Evolutionary conservation across 1,140 invertebrate species (phyloP), one percentile per base, ranked within the genome.

Genomic region (Drosophila suzukii): DNA sequence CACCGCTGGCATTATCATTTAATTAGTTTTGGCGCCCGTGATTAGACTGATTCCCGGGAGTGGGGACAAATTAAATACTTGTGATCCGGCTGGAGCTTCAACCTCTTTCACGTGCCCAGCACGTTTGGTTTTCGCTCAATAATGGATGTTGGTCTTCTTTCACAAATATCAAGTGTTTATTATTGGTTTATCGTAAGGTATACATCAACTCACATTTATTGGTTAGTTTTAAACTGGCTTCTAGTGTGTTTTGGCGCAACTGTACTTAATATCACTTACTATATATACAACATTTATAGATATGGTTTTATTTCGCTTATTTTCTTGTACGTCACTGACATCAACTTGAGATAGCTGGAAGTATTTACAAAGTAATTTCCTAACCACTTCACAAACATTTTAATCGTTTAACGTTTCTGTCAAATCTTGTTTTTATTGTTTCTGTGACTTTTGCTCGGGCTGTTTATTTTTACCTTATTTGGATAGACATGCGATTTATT

Each of bases 181-280:
- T 73, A 47, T 63, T 34, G 46, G 10, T 62, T 72, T 63, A 49
- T 43, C 24, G 38, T 66, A 53, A 55, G 63, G 82, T 86, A 75
- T 86, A 86, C 82, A 86, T 86, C 41, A 72, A 86, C 58, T 88
- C 71, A 88, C 79, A 77, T 88, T 79, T 73, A 88, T 73, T 73
- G 67, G 43, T 89, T 75, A 78, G 65, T 70, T 81, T 60, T 68
- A 50, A 49, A 46, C 51, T 63, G 51, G 57, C 34, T 70, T 67
- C 30, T 38, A 24, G 47, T 38, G 39, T 78, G 74, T 61, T 81
- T 81, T 72, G 75, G 66, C 62, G 62, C 78, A 82, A 82, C 82
- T 86, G 83, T 82, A 82, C 83, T 78, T 84, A 57, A 53, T 66
- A 46, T 68, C 77, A 58, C 17, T 41, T 44, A n/a, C 43, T 38